phyloP scores from a whole-genome alignment of 2,113 vertebrate genomes.

The Malurus alboscapulatus region DNA sequence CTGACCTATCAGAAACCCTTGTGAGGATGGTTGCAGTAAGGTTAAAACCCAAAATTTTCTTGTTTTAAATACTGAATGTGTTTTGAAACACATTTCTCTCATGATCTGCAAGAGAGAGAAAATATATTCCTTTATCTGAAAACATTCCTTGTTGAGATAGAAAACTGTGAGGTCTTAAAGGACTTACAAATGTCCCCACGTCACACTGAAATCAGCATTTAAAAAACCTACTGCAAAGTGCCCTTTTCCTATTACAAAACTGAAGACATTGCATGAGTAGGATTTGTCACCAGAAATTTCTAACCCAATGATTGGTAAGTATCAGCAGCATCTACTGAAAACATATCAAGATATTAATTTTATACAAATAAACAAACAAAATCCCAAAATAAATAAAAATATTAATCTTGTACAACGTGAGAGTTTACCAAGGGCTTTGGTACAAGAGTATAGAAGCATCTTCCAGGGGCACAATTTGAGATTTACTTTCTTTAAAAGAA shows the following conservation, averaged over 20 bases:
- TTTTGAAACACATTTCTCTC: background rate
- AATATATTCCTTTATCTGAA: background rate
- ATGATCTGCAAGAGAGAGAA: background rate
- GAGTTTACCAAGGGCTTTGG: background rate
- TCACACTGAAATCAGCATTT: background rate
- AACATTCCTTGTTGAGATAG: background rate
- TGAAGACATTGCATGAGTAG: background rate
- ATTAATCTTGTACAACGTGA: background rate
- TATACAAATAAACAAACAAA: background rate
- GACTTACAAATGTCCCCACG: background rate
- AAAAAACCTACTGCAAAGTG: background rate
- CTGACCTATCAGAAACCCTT: background rate
- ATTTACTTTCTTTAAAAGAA: background rate
- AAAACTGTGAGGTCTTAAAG: background rate
- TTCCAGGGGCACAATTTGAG: background rate
- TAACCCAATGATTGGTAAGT: background rate
- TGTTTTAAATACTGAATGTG: background rate
- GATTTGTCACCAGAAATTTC: background rate
- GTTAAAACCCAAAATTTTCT: background rate
- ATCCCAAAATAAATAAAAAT: background rate
- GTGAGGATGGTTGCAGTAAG: background rate
- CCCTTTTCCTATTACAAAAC: background rate
- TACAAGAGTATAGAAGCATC: background rate
- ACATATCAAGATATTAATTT: background rate
- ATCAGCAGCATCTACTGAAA: background rate